Conservation (phyloP, 2,888 invertebrate species). For the Tribolium freemani region DNA sequence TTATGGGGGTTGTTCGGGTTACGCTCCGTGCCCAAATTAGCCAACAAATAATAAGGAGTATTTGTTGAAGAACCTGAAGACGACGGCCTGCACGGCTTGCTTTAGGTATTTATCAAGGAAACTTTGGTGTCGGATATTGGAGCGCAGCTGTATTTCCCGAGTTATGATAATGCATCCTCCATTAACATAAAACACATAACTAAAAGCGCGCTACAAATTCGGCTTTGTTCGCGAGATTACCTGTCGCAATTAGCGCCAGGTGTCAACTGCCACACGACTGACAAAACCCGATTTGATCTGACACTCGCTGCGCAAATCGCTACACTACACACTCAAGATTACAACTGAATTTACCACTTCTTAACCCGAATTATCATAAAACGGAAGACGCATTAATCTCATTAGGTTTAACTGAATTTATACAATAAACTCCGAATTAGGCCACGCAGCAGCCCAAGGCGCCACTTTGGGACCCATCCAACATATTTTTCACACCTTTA, state of each 20-base stretch:
- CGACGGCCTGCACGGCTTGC: slow-evolving; percentile 39
- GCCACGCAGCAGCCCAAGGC: not conserved
- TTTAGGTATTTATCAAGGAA: slow-evolving; percentile 45
- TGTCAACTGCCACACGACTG: slow-evolving; percentile 23
- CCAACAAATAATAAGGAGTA: slow-evolving; percentile 46
- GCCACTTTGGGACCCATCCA: not conserved
- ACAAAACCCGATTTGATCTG: slow-evolving; percentile 29
- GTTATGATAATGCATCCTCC: slow-evolving; percentile 52
- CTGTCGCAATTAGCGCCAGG: slow-evolving; percentile 35
- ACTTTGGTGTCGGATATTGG: slow-evolving; percentile 41
- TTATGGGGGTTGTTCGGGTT: slow-evolving; percentile 38
- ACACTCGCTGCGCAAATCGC: slow-evolving; percentile 2
- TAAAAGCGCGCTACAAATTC: slow-evolving; percentile 36
- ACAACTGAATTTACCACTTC: not conserved
- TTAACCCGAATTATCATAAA: not conserved
- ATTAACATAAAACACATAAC: slow-evolving; percentile 50
- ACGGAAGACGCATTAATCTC: not conserved
- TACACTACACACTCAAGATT: not conserved
- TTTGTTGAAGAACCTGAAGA: slow-evolving; percentile 47
- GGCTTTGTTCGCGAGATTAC: slow-evolving; percentile 36
- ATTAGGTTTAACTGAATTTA: not conserved
- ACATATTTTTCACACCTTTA: too few species aligned
- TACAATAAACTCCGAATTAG: too few species aligned
- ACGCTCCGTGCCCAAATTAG: slow-evolving; percentile 39
- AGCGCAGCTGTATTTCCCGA: slow-evolving; percentile 49